phyloP scores from a whole-genome alignment of 2,888 invertebrate genomes.

The Tillus elongatus region DNA sequence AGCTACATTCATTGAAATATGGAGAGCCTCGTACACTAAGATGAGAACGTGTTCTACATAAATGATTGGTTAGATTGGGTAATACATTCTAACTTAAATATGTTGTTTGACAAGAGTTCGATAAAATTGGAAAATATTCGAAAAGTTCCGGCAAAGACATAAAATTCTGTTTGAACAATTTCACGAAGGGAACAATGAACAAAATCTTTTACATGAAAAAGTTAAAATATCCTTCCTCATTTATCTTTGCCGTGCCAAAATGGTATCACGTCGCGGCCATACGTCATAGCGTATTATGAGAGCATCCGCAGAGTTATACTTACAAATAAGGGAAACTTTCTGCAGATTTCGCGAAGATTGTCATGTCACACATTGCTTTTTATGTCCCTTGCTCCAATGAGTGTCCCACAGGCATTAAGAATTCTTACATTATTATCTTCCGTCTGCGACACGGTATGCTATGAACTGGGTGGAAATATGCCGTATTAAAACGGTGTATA shows the following conservation, averaged over 20 bases:
- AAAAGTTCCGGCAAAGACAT: constrained; percentile 24
- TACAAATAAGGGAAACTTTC: constrained; percentile 31
- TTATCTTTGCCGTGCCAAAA: constrained; percentile 32
- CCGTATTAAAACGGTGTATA: constrained; percentile 6
- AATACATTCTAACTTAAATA: constrained; percentile 25
- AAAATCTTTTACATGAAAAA: constrained; percentile 25
- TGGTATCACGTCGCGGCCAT: constrained; percentile 34
- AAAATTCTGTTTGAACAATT: constrained; percentile 24
- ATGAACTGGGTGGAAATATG: too few relatives aligned
- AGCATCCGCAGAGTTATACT: constrained; percentile 27
- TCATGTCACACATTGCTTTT: constrained; percentile 30
- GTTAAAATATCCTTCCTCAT: constrained; percentile 28
- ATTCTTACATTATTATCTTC: too few relatives aligned
- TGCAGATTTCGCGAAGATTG: constrained; percentile 31
- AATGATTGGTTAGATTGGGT: constrained; percentile 17
- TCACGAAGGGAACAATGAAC: constrained; percentile 22
- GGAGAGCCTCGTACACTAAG: constrained; percentile 5
- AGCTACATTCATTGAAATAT: constrained; percentile 1
- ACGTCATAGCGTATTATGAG: constrained; percentile 32
- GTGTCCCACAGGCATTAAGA: neutral
- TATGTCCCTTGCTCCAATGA: constrained; percentile 19
- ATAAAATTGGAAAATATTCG: constrained; percentile 28
- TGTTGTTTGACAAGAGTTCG: constrained; percentile 25
- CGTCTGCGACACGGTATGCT: too few relatives aligned
- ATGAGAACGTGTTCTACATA: constrained; percentile 23